phyloP scores from a whole-genome alignment of 1,140 invertebrate species.

The Cephus cinctus region DNA sequence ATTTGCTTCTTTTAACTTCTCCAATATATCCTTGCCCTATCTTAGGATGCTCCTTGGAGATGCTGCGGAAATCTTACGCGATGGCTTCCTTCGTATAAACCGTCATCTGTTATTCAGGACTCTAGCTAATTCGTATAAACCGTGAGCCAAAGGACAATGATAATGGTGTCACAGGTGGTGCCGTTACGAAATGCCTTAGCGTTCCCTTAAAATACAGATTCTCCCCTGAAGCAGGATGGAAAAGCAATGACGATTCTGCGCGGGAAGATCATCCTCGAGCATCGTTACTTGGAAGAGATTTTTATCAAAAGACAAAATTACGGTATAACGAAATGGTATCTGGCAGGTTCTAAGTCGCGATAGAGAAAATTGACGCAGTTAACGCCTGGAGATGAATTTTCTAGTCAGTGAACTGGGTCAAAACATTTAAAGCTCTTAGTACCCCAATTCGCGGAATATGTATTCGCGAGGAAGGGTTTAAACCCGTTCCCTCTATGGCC shows the following conservation, averaged over 20 bases:
- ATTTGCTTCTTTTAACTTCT: constrained; percentile 7
- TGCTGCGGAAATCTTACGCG: too few relatives aligned
- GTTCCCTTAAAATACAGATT: constrained; percentile 8
- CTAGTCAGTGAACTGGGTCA: too few relatives aligned
- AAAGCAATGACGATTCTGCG: constrained; percentile 15
- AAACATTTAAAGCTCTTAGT: too few relatives aligned
- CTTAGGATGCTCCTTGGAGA: too few relatives aligned
- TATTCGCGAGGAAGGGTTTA: too few relatives aligned
- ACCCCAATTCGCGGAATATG: too few relatives aligned
- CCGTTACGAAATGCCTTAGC: constrained; percentile 10
- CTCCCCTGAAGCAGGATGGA: constrained; percentile 8
- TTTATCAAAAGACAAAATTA: constrained; percentile 1
- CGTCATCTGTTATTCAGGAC: too few relatives aligned
- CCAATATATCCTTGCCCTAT: too few relatives aligned
- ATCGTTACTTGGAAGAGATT: too few relatives aligned
- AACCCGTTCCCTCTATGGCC: too few relatives aligned
- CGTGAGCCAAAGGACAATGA: background rate
- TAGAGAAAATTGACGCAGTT: constrained; percentile 11
- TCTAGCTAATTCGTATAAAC: background rate
- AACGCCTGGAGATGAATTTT: too few relatives aligned
- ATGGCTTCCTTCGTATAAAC: too few relatives aligned
- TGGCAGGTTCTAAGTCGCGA: constrained; percentile 23
- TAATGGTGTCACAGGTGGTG: constrained; percentile 14
- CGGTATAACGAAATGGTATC: constrained; percentile 1
- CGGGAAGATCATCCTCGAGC: constrained; percentile 9